Evolutionary conservation across 2,113 vertebrate genomes (phyloP), one percentile per base, ranked within the genome.

Genomic region (Leptobrachium ailaonicum): DNA sequence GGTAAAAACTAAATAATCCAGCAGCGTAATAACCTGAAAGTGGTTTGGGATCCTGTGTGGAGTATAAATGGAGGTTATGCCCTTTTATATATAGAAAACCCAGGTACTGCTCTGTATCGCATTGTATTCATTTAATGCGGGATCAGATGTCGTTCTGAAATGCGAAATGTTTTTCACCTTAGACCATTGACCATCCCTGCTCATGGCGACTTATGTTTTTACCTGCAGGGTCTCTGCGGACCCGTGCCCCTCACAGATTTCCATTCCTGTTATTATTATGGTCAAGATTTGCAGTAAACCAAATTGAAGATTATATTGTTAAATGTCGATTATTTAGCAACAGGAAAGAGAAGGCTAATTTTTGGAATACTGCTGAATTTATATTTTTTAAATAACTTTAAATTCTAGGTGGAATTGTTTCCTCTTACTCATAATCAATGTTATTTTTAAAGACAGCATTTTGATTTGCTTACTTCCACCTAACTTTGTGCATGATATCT

Each of bases 11-110:
- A 50, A 50, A 50, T 50, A 50, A 5, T 4, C 8, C 47, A 5
- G 4, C 47, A 50, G 47, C 8, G 47, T 5, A 50, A 81, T 81
- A 75, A 68, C 42, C 41, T 62, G 42, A 81, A 75, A 81, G 64
- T 60, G 79, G 69, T 81, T 74, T 45, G 69, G 43, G 71, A 74
- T 69, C 72, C 64, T 69, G 64, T 72, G 60, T 66, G 42, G 79
- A 81, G 71, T 70, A 75, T 72, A 81, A 81, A 81, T 81, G 72
- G 79, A 81, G 79, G 79, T 81, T 69, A 66, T 81, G 79, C 50
- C 79, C 71, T 81, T 80, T 67, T 67, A 75, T 74, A 68, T 62
- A 73, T 53, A 54, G 77, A 11, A 13, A 44, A 50, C 50, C 10
- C 60, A 42, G 69, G 60, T 42, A 20, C 11, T 32, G 54, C 60